Evolutionary conservation across 2,113 vertebrate genomes (phyloP).

Genomic region (Brienomyrus brachyistius): DNA sequence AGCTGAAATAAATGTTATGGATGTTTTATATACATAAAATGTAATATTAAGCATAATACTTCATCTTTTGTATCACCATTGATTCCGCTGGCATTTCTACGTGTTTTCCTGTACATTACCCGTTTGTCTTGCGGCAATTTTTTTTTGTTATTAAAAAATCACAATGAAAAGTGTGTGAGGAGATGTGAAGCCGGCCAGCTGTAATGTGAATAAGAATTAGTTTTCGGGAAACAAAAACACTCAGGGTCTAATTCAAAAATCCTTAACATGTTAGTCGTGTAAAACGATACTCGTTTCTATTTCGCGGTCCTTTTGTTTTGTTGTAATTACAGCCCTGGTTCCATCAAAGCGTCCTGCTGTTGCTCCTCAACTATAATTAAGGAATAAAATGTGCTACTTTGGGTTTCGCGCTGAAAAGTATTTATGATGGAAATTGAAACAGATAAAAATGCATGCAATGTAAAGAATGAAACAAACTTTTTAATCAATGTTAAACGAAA

Average conservation of each 20-base stretch:
- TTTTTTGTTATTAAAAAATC: not conserved
- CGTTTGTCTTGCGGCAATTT: not conserved
- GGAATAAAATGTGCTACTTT: constrained; percentile 4
- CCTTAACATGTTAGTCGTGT: not conserved
- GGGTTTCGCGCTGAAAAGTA: not conserved
- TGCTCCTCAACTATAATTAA: not conserved
- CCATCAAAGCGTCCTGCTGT: not conserved
- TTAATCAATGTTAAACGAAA: not conserved
- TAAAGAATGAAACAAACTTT: not conserved
- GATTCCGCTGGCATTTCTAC: not conserved
- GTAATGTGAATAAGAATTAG: not conserved
- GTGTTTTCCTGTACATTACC: not conserved
- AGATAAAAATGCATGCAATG: not conserved
- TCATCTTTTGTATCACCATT: not conserved
- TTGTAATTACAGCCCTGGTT: not conserved
- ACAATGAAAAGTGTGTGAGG: not conserved
- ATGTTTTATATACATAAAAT: not conserved
- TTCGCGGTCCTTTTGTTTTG: not conserved
- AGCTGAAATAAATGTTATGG: not conserved
- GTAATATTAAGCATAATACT: not conserved
- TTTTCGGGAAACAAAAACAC: not conserved
- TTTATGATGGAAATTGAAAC: not conserved
- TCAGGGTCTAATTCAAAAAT: not conserved
- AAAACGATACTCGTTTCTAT: not conserved
- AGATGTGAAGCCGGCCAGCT: not conserved